These are phyloP conservation scores for Sebastes minor DNA, from an alignment of 2,797 vertebrate genomes.

Conservation along the genomic window DNA sequence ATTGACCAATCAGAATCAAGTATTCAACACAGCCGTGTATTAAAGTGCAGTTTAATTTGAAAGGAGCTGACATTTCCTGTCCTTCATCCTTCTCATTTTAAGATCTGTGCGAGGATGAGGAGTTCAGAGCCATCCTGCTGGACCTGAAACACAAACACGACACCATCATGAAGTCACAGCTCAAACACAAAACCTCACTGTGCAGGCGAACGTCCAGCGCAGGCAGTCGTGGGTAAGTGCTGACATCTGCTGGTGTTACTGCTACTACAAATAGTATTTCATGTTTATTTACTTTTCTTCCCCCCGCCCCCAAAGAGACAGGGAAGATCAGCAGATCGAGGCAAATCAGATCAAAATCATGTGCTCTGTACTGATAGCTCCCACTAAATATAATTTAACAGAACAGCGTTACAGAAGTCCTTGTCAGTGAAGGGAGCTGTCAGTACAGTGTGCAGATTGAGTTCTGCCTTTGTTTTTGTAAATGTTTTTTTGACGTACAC, in stretches of 20 bases:
- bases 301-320: background rate
- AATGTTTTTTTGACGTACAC: background rate
- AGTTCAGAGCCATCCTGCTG: conserved; percentile 92
- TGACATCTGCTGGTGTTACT: conserved; percentile 65
- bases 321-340: background rate
- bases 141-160: conserved; percentile 98
- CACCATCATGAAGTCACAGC: conserved; percentile 98
- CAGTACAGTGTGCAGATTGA: background rate
- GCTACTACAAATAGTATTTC: background rate
- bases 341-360: background rate
- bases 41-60: background rate
- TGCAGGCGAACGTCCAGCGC: conserved; percentile 95
- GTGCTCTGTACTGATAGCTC: background rate
- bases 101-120: conserved; percentile 98
- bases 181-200: conserved; percentile 96
- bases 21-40: too few relatives aligned
- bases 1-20: accelerated
- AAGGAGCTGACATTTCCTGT: conserved; percentile 1
- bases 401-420: background rate
- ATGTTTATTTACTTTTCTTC: background rate
- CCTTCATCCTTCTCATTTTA: background rate
- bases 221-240: conserved; percentile 93
- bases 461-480: background rate
- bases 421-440: background rate
- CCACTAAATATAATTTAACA: background rate